These are phyloP conservation scores for Macrotis lagotis DNA, from an alignment of 2,113 vertebrate species.

Conservation along the genomic window DNA sequence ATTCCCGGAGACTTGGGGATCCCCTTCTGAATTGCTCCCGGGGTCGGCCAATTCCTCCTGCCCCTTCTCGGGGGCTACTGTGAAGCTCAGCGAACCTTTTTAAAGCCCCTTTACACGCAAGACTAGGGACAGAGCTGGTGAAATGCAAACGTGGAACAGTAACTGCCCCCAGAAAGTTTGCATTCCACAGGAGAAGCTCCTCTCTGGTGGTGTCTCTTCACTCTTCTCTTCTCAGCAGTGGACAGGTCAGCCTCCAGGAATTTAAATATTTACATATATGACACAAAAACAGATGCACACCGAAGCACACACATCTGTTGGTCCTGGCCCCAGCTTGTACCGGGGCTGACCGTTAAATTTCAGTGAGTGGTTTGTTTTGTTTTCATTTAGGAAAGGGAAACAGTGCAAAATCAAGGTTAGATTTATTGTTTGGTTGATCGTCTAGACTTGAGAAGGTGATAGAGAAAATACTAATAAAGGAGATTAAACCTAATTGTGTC, in stretches of 20 bases:
- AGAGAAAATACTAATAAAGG: background rate
- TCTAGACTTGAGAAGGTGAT: background rate
- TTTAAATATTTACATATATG: background rate
- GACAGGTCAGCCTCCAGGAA: background rate
- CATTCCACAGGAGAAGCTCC: background rate
- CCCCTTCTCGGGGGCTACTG: too few relatives aligned
- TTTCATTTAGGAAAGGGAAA: background rate
- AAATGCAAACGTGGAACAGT: background rate
- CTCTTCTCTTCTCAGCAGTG: background rate
- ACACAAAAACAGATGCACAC: background rate
- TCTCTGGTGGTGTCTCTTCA: too few relatives aligned
- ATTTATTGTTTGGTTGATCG: background rate
- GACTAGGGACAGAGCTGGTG: background rate
- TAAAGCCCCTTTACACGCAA: background rate
- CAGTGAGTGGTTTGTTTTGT: background rate
- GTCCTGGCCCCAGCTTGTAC: background rate
- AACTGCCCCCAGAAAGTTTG: background rate
- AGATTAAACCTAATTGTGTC: background rate
- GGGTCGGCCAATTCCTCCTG: background rate
- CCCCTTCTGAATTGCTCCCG: background rate
- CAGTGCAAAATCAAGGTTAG: background rate
- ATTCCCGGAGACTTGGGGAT: background rate
- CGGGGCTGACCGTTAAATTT: background rate
- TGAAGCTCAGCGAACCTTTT: background rate
- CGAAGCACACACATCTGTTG: background rate